phyloP scores from a whole-genome alignment of 2,113 vertebrate species.

The Orycteropus afer region DNA sequence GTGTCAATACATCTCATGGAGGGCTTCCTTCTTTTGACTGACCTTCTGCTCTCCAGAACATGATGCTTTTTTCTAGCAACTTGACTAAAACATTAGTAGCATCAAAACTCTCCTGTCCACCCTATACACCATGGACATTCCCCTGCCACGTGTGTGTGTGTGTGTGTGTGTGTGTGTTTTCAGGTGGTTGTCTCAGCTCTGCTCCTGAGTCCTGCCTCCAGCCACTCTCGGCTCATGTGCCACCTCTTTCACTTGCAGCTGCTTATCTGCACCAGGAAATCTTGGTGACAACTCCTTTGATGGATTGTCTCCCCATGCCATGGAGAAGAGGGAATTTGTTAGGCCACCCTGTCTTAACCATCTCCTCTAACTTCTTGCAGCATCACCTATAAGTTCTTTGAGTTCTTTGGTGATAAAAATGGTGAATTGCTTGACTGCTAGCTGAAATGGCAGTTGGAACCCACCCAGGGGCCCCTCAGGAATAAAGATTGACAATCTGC shows the following conservation, averaged over 20 bases:
- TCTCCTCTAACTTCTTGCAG: no score
- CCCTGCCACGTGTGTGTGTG: neutral
- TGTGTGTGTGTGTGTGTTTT: fast-evolving
- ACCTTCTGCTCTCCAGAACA: no score
- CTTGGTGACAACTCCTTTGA: neutral
- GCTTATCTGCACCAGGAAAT: fast-evolving
- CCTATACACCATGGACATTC: fast-evolving
- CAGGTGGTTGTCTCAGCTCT: neutral
- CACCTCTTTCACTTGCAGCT: neutral
- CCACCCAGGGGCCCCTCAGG: neutral
- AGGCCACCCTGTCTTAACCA: neutral
- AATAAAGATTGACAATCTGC: neutral
- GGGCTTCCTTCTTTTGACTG: no score
- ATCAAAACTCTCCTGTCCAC: neutral
- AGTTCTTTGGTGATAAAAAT: neutral
- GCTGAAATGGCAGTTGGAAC: neutral
- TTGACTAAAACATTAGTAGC: no score
- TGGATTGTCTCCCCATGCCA: fast-evolving
- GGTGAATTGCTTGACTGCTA: neutral
- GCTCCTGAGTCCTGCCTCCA: fast-evolving
- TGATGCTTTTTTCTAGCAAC: no score
- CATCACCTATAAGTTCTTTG: no score
- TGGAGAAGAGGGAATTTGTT: neutral
- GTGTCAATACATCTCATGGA: no score
- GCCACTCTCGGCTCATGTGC: fast-evolving